Evolutionary conservation across 1,140 invertebrate species (phyloP).

Genomic region (Papilio helenus): DNA sequence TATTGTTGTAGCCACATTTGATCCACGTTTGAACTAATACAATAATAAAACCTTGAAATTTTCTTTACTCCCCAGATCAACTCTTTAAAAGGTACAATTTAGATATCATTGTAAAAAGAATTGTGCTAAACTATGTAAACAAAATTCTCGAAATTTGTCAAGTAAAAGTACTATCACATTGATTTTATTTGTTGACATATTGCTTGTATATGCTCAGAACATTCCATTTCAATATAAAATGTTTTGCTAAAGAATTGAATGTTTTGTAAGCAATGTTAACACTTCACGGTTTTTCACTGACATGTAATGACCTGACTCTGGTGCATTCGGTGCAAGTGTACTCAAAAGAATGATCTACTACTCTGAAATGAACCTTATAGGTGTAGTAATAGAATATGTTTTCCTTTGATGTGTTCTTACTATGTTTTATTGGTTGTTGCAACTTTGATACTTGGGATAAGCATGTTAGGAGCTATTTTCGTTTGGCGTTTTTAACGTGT

Average conservation of each 20-base stretch:
- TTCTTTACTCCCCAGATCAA: no score
- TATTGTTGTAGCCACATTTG: no score
- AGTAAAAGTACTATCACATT: neutral
- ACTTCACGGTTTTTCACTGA: slow-evolving; percentile 22
- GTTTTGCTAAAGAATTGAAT: slow-evolving; percentile 12
- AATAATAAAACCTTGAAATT: no score
- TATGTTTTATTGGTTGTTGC: neutral
- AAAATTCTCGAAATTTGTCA: neutral
- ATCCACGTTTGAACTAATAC: no score
- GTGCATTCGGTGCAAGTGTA: slow-evolving; percentile 37
- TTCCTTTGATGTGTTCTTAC: slow-evolving; percentile 1
- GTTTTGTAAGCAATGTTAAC: slow-evolving; percentile 1
- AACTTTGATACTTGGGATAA: neutral
- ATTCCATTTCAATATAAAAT: neutral
- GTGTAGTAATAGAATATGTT: neutral
- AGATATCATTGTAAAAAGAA: no score
- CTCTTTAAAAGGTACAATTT: no score
- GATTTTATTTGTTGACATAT: neutral
- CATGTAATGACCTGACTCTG: slow-evolving; percentile 23
- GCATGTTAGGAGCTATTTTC: neutral
- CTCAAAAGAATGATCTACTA: neutral
- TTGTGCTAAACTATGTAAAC: no score
- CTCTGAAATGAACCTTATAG: slow-evolving; percentile 5
- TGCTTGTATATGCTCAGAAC: neutral
- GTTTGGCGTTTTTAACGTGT: neutral